These are phyloP conservation scores for Nephrotoma flavescens DNA, from an alignment of 2,888 invertebrate species.

Conservation along the genomic window DNA sequence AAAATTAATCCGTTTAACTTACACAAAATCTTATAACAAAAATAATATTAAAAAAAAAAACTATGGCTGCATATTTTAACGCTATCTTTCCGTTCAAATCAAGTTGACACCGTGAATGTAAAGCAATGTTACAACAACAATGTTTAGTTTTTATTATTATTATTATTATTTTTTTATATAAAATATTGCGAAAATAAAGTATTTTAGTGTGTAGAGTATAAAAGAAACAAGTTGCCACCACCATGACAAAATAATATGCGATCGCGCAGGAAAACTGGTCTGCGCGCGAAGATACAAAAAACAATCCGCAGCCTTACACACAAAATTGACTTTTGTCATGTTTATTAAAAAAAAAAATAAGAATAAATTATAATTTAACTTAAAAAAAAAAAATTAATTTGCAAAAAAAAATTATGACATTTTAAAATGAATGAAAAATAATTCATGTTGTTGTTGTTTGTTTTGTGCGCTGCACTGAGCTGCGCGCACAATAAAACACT, in stretches of 20 bases:
- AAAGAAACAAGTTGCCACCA: constrained; percentile 7
- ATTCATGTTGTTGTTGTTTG: not conserved
- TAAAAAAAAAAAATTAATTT: not conserved
- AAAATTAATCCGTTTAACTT: not conserved
- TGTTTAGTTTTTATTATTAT: not conserved
- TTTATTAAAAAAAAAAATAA: not conserved
- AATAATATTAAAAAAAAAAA: not conserved
- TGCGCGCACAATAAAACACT: not conserved
- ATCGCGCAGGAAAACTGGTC: not conserved
- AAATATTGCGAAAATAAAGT: not conserved
- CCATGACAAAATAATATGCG: constrained; percentile 1
- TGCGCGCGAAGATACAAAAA: not conserved
- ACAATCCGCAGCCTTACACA: not conserved
- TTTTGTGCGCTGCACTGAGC: not conserved
- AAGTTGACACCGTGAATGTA: constrained; percentile 8
- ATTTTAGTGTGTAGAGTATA: not conserved
- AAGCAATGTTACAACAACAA: constrained; percentile 5
- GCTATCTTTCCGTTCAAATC: constrained; percentile 8
- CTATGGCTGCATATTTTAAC: constrained; percentile 7
- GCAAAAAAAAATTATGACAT: not conserved
- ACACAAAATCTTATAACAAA: not conserved
- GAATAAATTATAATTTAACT: not conserved
- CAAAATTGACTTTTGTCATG: constrained; percentile 3
- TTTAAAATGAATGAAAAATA: not conserved
- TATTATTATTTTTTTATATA: not conserved